phyloP scores from a whole-genome alignment of 1,140 invertebrate species.

The Achatina immaculata region DNA sequence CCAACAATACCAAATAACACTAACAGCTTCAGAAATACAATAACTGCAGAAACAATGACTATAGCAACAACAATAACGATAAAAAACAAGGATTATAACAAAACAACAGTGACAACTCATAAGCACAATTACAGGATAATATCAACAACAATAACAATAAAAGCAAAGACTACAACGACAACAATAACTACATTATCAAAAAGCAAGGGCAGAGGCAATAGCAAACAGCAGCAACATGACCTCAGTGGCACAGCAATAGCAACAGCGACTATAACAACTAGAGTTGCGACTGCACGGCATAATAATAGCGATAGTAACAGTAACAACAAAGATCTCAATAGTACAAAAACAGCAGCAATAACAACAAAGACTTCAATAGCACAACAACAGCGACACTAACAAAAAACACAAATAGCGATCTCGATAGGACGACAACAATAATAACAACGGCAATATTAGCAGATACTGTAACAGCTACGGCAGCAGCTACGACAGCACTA shows the following conservation, averaged over 20 bases:
- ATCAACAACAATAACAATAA: background rate
- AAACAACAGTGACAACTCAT: background rate
- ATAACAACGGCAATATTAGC: too few species aligned
- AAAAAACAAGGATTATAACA: background rate
- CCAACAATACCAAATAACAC: too few species aligned
- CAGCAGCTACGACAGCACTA: too few species aligned
- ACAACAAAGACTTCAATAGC: too few species aligned
- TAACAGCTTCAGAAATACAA: background rate
- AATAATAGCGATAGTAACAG: background rate
- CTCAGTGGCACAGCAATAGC: too few species aligned
- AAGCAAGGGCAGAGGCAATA: background rate
- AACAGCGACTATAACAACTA: too few species aligned
- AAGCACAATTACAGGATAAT: background rate
- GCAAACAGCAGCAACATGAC: too few species aligned
- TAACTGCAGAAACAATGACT: background rate
- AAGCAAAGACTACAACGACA: background rate
- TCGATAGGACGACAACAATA: too few species aligned
- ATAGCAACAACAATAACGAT: background rate
- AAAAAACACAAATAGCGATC: too few species aligned
- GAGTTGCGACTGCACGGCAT: too few species aligned
- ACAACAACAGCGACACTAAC: background rate
- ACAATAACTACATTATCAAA: background rate
- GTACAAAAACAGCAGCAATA: background rate
- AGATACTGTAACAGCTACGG: too few species aligned
- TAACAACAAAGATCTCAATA: too few species aligned